phyloP scores from a whole-genome alignment of 2,888 invertebrate species.

The Megastigmus dorsalis region DNA sequence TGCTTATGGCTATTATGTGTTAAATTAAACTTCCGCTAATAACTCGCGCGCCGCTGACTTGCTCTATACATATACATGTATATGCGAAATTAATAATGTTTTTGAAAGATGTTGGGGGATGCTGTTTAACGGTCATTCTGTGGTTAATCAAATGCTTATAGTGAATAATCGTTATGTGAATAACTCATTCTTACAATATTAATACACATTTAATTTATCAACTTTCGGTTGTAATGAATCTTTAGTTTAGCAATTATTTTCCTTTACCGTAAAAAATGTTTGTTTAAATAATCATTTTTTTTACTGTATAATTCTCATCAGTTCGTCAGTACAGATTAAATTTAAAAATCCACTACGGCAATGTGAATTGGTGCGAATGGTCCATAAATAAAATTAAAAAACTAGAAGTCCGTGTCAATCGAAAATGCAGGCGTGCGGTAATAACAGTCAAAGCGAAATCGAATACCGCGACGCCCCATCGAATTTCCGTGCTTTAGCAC shows the following conservation, averaged over 20 bases:
- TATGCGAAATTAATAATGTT: not conserved
- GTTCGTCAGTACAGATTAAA: too few species aligned
- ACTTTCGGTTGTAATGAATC: too few species aligned
- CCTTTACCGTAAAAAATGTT: too few species aligned
- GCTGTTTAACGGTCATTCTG: not conserved
- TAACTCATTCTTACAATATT: too few species aligned
- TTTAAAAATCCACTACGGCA: too few species aligned
- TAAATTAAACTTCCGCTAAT: not conserved
- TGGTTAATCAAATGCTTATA: not conserved
- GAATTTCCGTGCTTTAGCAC: constrained; percentile 32
- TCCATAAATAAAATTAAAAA: not conserved
- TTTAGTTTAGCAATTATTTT: too few species aligned
- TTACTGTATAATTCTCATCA: too few species aligned
- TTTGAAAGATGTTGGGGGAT: not conserved
- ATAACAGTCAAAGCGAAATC: constrained; percentile 34
- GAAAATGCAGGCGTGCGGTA: constrained; percentile 18
- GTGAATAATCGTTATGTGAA: not conserved
- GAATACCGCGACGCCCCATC: constrained; percentile 35
- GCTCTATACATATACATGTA: not conserved
- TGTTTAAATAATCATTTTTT: not conserved
- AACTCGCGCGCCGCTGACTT: not conserved
- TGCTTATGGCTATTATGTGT: too few species aligned
- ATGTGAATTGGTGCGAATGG: too few species aligned
- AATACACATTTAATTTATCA: too few species aligned
- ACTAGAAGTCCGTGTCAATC: not conserved